Percentiles rank a stretch among this genome's conserved stretches.
Evolutionary conservation across 1,140 invertebrate genomes (phyloP).

Genomic region (Venturia canescens): DNA sequence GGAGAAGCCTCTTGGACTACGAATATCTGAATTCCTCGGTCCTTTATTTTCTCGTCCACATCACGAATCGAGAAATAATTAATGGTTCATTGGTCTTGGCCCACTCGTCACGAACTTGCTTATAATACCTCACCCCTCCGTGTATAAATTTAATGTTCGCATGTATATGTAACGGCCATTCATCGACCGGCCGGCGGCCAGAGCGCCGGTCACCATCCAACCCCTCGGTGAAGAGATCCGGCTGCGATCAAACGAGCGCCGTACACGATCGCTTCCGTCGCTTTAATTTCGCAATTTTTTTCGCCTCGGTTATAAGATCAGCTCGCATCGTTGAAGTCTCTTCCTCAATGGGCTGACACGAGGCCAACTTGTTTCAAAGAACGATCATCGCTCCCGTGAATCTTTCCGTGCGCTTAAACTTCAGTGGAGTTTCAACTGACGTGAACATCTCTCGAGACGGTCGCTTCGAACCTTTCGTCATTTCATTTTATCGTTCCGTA

Average conservation of each 20-base stretch:
- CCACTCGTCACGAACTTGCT: slow-evolving; percentile 12
- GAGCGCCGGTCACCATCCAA: neutral
- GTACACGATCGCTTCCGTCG: neutral
- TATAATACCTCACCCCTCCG: neutral
- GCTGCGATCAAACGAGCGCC: neutral
- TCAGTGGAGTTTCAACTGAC: too few relatives aligned
- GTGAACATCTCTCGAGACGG: too few relatives aligned
- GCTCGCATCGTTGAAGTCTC: neutral
- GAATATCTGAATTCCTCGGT: neutral
- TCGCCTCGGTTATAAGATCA: neutral
- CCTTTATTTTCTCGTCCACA: neutral
- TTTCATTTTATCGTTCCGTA: too few relatives aligned
- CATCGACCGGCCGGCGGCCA: slow-evolving; percentile 21
- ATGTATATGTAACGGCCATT: slow-evolving; percentile 16
- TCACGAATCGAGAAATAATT: slow-evolving; percentile 26
- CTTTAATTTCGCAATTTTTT: neutral
- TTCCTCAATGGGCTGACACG: too few relatives aligned
- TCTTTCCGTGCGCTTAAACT: too few relatives aligned
- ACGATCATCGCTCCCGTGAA: too few relatives aligned
- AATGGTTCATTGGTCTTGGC: slow-evolving; percentile 39
- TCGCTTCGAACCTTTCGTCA: too few relatives aligned
- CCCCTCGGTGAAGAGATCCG: slow-evolving; percentile 7
- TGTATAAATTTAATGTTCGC: neutral
- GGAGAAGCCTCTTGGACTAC: neutral
- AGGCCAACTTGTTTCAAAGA: too few relatives aligned